These are phyloP conservation scores for Allobates femoralis DNA, from an alignment of 2,797 vertebrate species.

Conservation along the genomic window DNA sequence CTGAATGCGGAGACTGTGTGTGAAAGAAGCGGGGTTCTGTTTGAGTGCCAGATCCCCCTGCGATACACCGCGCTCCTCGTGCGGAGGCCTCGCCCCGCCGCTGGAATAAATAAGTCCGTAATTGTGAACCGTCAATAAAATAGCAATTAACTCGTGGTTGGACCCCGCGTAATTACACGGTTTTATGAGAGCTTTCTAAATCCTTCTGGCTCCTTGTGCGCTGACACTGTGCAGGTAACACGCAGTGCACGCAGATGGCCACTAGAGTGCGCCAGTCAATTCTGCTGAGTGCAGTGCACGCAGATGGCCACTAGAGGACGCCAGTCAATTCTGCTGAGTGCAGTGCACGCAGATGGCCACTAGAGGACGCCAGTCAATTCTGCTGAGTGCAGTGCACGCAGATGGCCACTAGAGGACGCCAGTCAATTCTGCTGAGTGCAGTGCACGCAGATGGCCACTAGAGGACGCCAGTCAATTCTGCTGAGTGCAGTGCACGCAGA, in stretches of 20 bases:
- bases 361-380: neutral
- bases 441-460: neutral
- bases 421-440: constrained; percentile 6
- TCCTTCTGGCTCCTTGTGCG: constrained; percentile 57
- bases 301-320: neutral
- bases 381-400: neutral
- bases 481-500: neutral
- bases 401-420: neutral
- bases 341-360: neutral
- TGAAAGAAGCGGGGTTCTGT: constrained; percentile 75
- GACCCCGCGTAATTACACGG: constrained; percentile 64
- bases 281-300: neutral
- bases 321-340: neutral
- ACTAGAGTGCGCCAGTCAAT: neutral
- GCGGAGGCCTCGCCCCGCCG: constrained; percentile 64
- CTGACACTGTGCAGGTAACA: constrained; percentile 47
- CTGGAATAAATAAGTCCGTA: constrained; percentile 66
- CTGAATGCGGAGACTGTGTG: constrained; percentile 75
- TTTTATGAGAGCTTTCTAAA: constrained; percentile 61
- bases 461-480: constrained; percentile 3
- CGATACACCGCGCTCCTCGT: constrained; percentile 65
- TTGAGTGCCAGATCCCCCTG: constrained; percentile 70
- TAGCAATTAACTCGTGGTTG: constrained; percentile 69
- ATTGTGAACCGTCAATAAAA: constrained; percentile 73
- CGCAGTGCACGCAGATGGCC: neutral